A percentile compares a stretch with the other conserved stretches of the same genome.
These are phyloP conservation scores for Perdix hodgsoniae DNA, from an alignment of 2,797 vertebrate species.

Conservation along the genomic window DNA sequence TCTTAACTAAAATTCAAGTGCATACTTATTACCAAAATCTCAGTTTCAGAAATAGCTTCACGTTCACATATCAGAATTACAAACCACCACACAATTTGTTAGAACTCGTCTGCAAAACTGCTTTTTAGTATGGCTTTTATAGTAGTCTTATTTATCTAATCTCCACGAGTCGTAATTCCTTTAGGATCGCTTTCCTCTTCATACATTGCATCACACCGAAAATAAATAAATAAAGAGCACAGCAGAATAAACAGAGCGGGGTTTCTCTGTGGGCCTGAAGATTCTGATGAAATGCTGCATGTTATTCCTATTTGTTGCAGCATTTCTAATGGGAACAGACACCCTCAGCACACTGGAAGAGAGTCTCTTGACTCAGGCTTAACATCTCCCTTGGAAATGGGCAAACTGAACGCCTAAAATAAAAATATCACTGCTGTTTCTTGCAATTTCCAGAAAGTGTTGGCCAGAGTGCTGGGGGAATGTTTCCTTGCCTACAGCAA, in stretches of 20 bases:
- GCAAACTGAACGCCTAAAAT: not conserved
- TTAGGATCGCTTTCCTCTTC: slow-evolving; percentile 42
- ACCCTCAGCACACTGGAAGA: not conserved
- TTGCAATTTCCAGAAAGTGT: not conserved
- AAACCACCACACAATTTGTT: slow-evolving; percentile 52
- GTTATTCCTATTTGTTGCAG: not conserved
- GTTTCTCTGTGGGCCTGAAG: not conserved
- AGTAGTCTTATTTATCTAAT: slow-evolving; percentile 56
- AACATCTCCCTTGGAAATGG: not conserved
- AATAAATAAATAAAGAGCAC: not conserved
- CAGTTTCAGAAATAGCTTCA: slow-evolving; percentile 18
- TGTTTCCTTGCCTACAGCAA: not conserved
- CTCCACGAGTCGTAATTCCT: slow-evolving; percentile 68
- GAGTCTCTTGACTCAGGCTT: not conserved
- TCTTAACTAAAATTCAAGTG: slow-evolving; percentile 65
- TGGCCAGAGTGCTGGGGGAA: not conserved
- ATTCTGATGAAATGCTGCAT: not conserved
- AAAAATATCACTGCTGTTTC: not conserved
- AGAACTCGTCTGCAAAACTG: slow-evolving; percentile 40
- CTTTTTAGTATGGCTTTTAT: slow-evolving; percentile 40
- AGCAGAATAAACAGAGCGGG: not conserved
- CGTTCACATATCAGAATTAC: slow-evolving; percentile 35
- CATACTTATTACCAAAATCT: slow-evolving; percentile 46
- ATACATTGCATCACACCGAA: slow-evolving; percentile 17
- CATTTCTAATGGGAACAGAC: slow-evolving; percentile 15